Percentiles rank a stretch among this genome's conserved stretches.
Conservation (phyloP, 2,113 vertebrate genomes). For the Pedetes capensis region DNA sequence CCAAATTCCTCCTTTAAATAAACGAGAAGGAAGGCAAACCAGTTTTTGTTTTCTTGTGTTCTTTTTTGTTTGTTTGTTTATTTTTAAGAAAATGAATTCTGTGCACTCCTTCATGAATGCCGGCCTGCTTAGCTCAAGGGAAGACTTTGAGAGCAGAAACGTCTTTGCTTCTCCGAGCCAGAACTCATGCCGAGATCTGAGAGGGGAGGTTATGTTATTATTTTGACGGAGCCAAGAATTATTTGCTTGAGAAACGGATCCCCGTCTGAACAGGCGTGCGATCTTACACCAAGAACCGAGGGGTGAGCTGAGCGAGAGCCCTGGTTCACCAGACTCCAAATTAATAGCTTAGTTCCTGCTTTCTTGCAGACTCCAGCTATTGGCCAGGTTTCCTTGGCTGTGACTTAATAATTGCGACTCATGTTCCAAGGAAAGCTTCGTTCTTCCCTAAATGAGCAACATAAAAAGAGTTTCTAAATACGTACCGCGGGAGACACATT, state of each 20-base stretch:
- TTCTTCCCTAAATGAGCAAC: conserved; percentile 45
- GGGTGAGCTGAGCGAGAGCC: not conserved
- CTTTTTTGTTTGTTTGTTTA: not conserved
- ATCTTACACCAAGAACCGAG: not conserved
- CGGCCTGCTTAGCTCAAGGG: conserved; percentile 42
- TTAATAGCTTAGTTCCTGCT: not conserved
- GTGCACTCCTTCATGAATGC: not conserved
- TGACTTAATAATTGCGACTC: conserved; percentile 41
- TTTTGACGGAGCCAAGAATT: conserved; percentile 47
- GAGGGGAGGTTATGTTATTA: not conserved
- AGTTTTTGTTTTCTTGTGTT: no score
- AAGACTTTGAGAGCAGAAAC: conserved; percentile 35
- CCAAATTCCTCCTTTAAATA: conserved; percentile 15
- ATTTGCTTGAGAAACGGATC: conserved; percentile 40
- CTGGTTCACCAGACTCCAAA: not conserved
- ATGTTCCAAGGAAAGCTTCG: not conserved
- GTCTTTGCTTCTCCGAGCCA: conserved; percentile 41
- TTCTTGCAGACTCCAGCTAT: not conserved
- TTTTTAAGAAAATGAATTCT: conserved; percentile 21
- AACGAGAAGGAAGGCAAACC: not conserved
- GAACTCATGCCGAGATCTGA: not conserved
- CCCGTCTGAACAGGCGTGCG: not conserved
- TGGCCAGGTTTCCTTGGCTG: conserved; percentile 27
- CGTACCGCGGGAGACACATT: not conserved
- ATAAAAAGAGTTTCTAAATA: conserved; percentile 55